A percentile compares a stretch with the other conserved stretches of the same genome.
phyloP scores from a whole-genome alignment of 2,113 vertebrate genomes.

The Grammomys surdaster region DNA sequence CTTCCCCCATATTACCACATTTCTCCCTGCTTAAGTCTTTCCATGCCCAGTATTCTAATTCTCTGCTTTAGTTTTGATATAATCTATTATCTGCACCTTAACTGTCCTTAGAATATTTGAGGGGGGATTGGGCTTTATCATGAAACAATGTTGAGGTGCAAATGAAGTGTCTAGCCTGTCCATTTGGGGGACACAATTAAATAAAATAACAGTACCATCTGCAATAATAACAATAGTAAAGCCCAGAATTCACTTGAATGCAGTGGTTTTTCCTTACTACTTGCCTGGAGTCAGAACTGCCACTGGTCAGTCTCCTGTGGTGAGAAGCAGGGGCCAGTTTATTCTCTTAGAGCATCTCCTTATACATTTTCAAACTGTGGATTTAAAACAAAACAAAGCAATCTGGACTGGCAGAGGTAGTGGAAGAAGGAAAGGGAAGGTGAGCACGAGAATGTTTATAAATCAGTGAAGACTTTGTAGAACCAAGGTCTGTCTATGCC shows the following conservation, averaged over 20 bases:
- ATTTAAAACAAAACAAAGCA: background rate
- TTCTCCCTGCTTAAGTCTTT: no score
- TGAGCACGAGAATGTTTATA: background rate
- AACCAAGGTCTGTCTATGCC: background rate
- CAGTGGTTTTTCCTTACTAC: background rate
- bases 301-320: background rate
- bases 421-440: background rate
- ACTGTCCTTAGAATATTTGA: background rate
- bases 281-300: background rate
- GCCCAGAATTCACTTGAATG: constrained; percentile 32
- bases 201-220: background rate
- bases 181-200: background rate
- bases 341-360: background rate
- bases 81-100: background rate
- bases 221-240: background rate
- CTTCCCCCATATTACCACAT: background rate
- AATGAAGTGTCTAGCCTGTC: background rate
- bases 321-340: background rate
- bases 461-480: background rate
- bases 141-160: background rate
- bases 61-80: background rate
- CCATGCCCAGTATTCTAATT: background rate
- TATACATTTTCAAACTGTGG: background rate
- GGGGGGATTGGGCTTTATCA: background rate
- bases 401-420: background rate